Base-by-base conservation (phyloP, 2,113 vertebrate species). In the Pygathrix nemaeus region DNA sequence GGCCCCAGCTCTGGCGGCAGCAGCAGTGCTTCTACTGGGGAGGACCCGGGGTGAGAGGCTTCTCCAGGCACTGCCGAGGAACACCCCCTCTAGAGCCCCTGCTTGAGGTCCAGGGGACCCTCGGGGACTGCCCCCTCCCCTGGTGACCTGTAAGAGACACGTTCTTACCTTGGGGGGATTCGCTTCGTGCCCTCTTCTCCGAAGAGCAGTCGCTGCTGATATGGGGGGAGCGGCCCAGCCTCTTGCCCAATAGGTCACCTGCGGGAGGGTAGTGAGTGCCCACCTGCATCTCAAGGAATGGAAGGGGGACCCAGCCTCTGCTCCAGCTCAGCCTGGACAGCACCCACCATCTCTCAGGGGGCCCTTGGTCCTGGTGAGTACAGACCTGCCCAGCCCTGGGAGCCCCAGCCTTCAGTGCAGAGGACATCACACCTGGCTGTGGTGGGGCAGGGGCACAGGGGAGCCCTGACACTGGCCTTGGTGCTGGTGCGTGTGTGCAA, bases 231-330 rank as follows among this genome's bases (percentile, higher is more conserved):
- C 99, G 98, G 98, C 99, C 99, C 98, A 99, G 99, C 97, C 99
- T 99, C 98, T 99, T 99, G 97, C 99, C 99, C 99, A 99, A 94
- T 98, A 99, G 98, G 93, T 99, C 99, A 98, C 99, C 99, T 99
- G 98, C 23, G 0, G 94, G 92, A 98, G 97, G 96, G 96, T 48
- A 80, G 43, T 95, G 91, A 70, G 61, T 90, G 55, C 86, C 80
- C 3, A 52, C 20, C n/a, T 48, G 91, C 0, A 13, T 86, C 4
- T 96, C 90, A 90, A 68, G 90, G 50, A 55, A 61, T 27, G 8
- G 50, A 59, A 55, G 17, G 48, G 72, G 14, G 57, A 21, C 17
- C 38, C 13, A 3, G 9, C 70, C 40, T 52, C 57, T 66, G 25
- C 64, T n/a, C 72, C 48, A 40, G 90, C 79, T 72, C 76, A 82